Conservation (phyloP, 2,888 invertebrate species). For the Agrochola macilenta region DNA sequence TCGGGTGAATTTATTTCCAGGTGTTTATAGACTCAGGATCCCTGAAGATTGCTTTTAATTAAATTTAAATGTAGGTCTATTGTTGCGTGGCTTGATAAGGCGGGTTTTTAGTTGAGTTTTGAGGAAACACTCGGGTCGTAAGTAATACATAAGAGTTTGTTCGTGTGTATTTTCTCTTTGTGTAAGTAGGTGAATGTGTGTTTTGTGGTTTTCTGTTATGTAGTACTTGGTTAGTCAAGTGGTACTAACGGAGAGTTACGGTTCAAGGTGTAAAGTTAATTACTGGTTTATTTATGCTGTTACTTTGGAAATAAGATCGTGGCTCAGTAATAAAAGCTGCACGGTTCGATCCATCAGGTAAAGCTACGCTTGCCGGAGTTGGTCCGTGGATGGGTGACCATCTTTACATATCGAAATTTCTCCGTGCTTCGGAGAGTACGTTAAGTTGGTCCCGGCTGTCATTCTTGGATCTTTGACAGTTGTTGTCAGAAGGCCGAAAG, state of each 20-base stretch:
- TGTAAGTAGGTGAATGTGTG: slow-evolving; percentile 9
- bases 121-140: slow-evolving; percentile 46
- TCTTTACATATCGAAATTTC: too few species aligned
- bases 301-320: slow-evolving; percentile 6
- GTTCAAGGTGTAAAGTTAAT: slow-evolving; percentile 53
- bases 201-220: slow-evolving; percentile 48
- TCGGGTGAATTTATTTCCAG: slow-evolving; percentile 78
- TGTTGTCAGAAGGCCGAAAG: too few species aligned
- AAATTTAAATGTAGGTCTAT: slow-evolving; percentile 73
- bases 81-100: slow-evolving; percentile 57
- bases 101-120: slow-evolving; percentile 60
- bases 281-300: slow-evolving; percentile 32
- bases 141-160: slow-evolving; percentile 44
- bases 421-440: too few species aligned
- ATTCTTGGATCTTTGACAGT: too few species aligned
- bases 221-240: slow-evolving; percentile 52
- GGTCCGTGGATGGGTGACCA: too few species aligned
- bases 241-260: slow-evolving; percentile 52
- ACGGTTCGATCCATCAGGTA: too few species aligned
- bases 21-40: slow-evolving; percentile 71
- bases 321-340: too few species aligned
- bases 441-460: too few species aligned
- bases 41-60: slow-evolving; percentile 80
- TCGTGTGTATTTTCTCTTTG: slow-evolving; percentile 26
- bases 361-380: too few species aligned